Percentiles rank a stretch among this genome's conserved stretches.
These are phyloP conservation scores for Echinops telfairi DNA, from an alignment of 2,113 vertebrate genomes.

Conservation along the genomic window DNA sequence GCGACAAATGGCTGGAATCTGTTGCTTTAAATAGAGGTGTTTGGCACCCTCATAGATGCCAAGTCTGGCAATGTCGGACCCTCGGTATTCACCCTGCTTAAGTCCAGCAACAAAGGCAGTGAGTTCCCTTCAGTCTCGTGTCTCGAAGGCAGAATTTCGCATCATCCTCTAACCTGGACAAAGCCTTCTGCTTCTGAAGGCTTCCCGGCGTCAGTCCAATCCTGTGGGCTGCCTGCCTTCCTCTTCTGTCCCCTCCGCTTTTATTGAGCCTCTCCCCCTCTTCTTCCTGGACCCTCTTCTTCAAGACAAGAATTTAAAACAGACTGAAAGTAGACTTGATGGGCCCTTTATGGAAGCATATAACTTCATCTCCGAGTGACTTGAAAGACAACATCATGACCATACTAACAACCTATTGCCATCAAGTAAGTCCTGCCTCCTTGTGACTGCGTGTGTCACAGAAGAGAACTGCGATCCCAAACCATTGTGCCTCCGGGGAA, in stretches of 20 bases:
- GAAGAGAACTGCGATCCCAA: too few species aligned
- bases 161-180: not conserved
- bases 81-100: not conserved
- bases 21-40: conserved; percentile 68
- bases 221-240: not conserved
- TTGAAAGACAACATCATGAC: not conserved
- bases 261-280: not conserved
- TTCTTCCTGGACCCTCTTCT: not conserved
- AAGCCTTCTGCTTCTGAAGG: not conserved
- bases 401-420: not conserved
- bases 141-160: not conserved
- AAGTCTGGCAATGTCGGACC: not conserved
- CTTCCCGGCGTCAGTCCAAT: not conserved
- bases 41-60: conserved; percentile 9
- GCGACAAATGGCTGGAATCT: conserved; percentile 42
- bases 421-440: not conserved
- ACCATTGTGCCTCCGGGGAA: too few species aligned
- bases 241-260: not conserved
- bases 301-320: not conserved
- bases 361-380: not conserved
- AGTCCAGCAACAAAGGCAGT: not conserved
- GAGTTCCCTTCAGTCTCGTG: not conserved
- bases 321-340: not conserved
- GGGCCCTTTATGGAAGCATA: not conserved
- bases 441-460: not conserved